These are phyloP conservation scores for Anthopleura xanthogrammica DNA, from an alignment of 92 coral and sea anemone species.

Conservation along the genomic window DNA sequence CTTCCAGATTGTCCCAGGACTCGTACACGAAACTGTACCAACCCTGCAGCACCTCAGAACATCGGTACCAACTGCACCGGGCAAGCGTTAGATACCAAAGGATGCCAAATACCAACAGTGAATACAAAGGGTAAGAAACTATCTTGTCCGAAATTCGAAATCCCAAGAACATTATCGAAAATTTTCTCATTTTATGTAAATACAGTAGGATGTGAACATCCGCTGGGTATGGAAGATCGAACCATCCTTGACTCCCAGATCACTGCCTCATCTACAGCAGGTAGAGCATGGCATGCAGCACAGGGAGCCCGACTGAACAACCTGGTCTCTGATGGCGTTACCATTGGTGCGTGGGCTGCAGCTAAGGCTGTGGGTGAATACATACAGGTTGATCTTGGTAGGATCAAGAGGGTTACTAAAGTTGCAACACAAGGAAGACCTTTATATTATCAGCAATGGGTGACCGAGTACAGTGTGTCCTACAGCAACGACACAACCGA, in stretches of 20 bases:
- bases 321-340: not conserved
- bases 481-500: conserved; percentile 16
- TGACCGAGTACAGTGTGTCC: conserved; percentile 14
- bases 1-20: too few relatives aligned
- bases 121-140: too few relatives aligned
- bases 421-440: not conserved
- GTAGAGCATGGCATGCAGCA: not conserved
- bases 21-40: too few relatives aligned
- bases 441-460: not conserved
- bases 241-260: not conserved
- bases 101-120: too few relatives aligned
- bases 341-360: not conserved
- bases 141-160: too few relatives aligned
- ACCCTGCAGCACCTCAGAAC: too few relatives aligned
- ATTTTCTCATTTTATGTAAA: too few relatives aligned
- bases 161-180: too few relatives aligned
- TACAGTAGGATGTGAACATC: not conserved
- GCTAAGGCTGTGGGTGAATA: not conserved
- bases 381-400: not conserved
- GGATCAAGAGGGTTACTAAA: not conserved
- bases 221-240: conserved; percentile 9
- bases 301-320: not conserved
- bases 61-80: too few relatives aligned
- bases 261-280: not conserved
- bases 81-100: too few relatives aligned